These are phyloP conservation scores for Macrosiphum euphorbiae DNA, from an alignment of 2,888 invertebrate genomes.

Conservation along the genomic window DNA sequence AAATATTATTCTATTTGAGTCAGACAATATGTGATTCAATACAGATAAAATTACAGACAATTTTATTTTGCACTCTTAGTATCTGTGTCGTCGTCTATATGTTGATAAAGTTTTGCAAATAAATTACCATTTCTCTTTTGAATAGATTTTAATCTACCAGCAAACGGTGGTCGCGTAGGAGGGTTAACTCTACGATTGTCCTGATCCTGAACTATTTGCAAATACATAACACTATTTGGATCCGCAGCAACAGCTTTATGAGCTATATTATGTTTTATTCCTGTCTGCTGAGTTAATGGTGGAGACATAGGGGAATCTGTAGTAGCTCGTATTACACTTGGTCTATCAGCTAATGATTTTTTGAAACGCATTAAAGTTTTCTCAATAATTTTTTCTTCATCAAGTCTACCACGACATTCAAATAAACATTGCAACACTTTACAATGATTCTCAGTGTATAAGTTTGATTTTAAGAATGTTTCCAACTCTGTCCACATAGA, in stretches of 20 bases:
- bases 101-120: slow-evolving; percentile 81
- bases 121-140: slow-evolving; percentile 72
- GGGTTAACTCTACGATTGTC: slow-evolving; percentile 66
- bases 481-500: slow-evolving; percentile 92
- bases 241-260: neutral
- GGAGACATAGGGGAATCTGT: slow-evolving; percentile 91
- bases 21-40: neutral
- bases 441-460: slow-evolving; percentile 84
- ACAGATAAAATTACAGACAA: neutral
- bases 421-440: slow-evolving; percentile 84
- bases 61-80: slow-evolving; percentile 33
- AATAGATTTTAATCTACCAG: slow-evolving; percentile 72
- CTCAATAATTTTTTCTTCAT: slow-evolving; percentile 65
- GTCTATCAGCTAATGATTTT: slow-evolving; percentile 69
- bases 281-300: slow-evolving; percentile 72
- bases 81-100: slow-evolving; percentile 74
- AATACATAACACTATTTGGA: slow-evolving; percentile 64
- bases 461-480: slow-evolving; percentile 82
- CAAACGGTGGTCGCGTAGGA: slow-evolving; percentile 73
- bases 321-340: slow-evolving; percentile 79
- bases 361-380: slow-evolving; percentile 68
- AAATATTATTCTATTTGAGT: neutral
- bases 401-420: slow-evolving; percentile 77
- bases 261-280: slow-evolving; percentile 44
- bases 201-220: slow-evolving; percentile 66